Percentiles rank a stretch among this genome's conserved stretches.
Evolutionary conservation across 2,113 vertebrate species (phyloP).

Genomic region (Antechinus flavipes): DNA sequence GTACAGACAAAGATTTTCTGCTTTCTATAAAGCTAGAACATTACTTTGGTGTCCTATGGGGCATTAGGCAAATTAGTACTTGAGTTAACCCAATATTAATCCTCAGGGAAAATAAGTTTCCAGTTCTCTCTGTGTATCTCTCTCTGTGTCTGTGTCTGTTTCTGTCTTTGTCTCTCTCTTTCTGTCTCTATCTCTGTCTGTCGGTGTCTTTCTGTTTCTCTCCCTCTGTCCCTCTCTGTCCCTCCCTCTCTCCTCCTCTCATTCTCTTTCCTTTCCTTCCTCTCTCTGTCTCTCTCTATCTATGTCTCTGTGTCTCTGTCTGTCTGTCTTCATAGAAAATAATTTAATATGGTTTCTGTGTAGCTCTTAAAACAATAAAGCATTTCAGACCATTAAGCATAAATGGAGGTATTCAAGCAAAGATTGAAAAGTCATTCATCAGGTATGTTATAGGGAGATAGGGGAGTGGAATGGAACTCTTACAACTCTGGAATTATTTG

Average conservation of each 20-base stretch:
- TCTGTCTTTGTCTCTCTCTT: no score
- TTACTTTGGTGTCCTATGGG: background rate
- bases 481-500: no score
- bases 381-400: background rate
- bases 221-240: no score
- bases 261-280: no score
- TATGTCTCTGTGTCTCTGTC: no score
- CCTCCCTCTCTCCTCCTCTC: no score
- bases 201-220: no score
- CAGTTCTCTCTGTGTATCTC: background rate
- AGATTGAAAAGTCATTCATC: background rate
- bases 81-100: background rate
- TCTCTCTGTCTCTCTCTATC: no score
- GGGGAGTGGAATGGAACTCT: no score
- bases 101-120: background rate
- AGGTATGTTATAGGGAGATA: background rate
- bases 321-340: background rate
- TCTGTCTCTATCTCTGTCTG: no score
- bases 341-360: background rate
- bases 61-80: background rate
- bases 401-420: background rate
- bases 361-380: constrained; percentile 13
- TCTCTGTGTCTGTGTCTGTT: background rate
- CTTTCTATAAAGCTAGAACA: background rate
- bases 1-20: background rate